Evolutionary conservation across 2,797 vertebrate genomes (phyloP), one percentile per base, ranked within the genome.

Genomic region (Macropodus opercularis): DNA sequence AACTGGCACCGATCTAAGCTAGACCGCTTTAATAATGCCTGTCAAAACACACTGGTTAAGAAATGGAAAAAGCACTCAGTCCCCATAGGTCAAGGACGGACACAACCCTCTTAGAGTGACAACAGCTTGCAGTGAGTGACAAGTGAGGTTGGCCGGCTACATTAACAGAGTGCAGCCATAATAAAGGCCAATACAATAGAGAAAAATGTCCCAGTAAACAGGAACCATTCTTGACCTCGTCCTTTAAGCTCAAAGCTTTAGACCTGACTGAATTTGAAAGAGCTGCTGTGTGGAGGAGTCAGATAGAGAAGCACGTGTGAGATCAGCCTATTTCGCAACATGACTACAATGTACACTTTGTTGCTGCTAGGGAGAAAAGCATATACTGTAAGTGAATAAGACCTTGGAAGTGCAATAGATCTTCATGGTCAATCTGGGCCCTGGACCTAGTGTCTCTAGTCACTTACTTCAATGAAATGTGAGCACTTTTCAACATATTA

Each of bases 81-180:
- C 41, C 34, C 24, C 2, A 13, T 5, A 54, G 69, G 70, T 59
- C 80, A 85, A 82, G 76, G 78, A 48, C 61, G 69, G 23, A 76
- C 6, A 6, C 19, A 57, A 49, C 29, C 43, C 66, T 72, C 42
- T 71, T 53, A 52, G 40, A 63, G 29, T 22, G 48, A 70, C 61
- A 73, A 79, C 56, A 74, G 56, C 64, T 40, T 42, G 44, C 63
- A 47, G 63, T 52, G 51, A 47, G 63, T 52, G 51, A 58, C 64
- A 70, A 63, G 61, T 69, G 17, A 75, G 21, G 35, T 63, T 43
- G 36, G 66, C 19, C 39, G 54, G 24, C 39, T 47, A 19, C 21
- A 52, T 70, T 71, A 31, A 55, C 13, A 68, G 38, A 49, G 49
- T 19, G 23, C 17, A 48, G 17, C 27, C n/a, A 54, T 60, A 36